These are phyloP conservation scores for Lordiphosa andalusiaca DNA, from an alignment of 2,888 invertebrate genomes.

Conservation along the genomic window DNA sequence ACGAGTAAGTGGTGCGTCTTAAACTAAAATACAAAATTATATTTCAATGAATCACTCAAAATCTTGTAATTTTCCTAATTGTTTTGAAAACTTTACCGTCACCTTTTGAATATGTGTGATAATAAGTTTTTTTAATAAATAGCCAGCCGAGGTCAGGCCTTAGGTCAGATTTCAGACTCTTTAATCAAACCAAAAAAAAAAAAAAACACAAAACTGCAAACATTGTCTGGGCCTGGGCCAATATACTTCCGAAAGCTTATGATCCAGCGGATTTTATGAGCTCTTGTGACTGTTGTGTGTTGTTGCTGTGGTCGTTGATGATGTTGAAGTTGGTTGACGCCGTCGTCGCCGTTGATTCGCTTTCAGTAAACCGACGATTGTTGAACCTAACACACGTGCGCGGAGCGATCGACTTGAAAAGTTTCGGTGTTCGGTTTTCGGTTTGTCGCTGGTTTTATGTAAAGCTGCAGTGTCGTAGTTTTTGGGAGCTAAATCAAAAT, in stretches of 20 bases:
- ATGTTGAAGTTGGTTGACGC: constrained; percentile 22
- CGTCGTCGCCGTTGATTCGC: constrained; percentile 36
- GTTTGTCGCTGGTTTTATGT: background rate
- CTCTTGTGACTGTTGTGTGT: constrained; percentile 3
- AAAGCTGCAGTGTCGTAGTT: constrained; percentile 18
- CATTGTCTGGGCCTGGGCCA: constrained; percentile 10
- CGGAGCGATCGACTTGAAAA: constrained; percentile 20
- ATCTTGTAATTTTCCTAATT: too few relatives aligned
- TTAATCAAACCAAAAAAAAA: constrained; percentile 7
- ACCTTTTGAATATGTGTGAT: too few relatives aligned
- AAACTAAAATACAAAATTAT: too few relatives aligned
- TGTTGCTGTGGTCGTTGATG: constrained; percentile 13
- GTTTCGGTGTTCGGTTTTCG: constrained; percentile 14
- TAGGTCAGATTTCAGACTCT: background rate
- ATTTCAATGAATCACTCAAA: too few relatives aligned
- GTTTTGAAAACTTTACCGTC: too few relatives aligned
- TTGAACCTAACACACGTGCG: constrained; percentile 67
- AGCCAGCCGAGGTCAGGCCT: too few relatives aligned
- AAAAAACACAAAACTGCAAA: too few relatives aligned
- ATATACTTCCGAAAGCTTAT: constrained; percentile 10
- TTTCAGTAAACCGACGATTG: constrained; percentile 73
- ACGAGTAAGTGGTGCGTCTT: too few relatives aligned
- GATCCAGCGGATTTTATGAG: constrained; percentile 26
- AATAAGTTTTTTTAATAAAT: too few relatives aligned
- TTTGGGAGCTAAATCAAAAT: background rate